Evolutionary conservation across 2,113 vertebrate genomes (phyloP).

Genomic region (Sprattus sprattus): DNA sequence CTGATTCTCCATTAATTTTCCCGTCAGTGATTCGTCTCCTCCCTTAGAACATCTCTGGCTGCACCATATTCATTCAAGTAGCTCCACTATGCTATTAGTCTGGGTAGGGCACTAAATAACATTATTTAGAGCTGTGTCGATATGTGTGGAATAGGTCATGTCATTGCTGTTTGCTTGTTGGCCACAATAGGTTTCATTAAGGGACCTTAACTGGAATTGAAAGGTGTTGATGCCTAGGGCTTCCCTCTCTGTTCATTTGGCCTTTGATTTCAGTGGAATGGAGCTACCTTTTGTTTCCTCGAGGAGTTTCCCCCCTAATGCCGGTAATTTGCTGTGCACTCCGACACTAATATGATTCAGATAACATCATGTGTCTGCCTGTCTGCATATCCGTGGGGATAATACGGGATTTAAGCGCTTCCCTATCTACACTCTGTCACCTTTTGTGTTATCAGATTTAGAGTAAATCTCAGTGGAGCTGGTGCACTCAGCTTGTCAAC

Average conservation of each 20-base stretch:
- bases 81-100: not conserved
- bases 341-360: not conserved
- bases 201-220: not conserved
- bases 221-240: not conserved
- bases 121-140: not conserved
- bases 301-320: not conserved
- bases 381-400: not conserved
- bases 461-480: not conserved
- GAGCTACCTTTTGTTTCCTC: not conserved
- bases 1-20: too few relatives aligned
- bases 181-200: not conserved
- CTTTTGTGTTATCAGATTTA: slow-evolving; percentile 4
- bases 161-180: not conserved
- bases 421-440: not conserved
- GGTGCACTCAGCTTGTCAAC: not conserved
- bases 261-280: not conserved
- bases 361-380: not conserved
- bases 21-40: too few relatives aligned
- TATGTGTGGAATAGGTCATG: slow-evolving; percentile 1
- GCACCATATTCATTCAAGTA: too few relatives aligned
- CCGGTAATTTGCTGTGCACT: not conserved
- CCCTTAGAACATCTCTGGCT: too few relatives aligned
- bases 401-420: not conserved
- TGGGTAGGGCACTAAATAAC: not conserved
- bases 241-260: not conserved